phyloP scores from a whole-genome alignment of 2,113 vertebrate species.

The Ictidomys tridecemlineatus region DNA sequence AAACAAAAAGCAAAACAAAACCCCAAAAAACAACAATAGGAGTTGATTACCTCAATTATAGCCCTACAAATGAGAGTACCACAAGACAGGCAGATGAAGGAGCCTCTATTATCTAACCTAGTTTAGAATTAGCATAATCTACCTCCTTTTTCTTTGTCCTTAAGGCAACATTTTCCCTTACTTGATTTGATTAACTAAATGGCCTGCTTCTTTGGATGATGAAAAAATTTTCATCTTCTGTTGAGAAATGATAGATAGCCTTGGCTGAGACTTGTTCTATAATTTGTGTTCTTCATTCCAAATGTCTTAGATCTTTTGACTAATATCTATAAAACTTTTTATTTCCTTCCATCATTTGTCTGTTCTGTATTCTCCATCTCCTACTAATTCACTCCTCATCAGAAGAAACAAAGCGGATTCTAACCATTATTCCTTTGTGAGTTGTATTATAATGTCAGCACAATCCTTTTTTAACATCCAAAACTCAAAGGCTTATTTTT shows the following conservation, averaged over 20 bases:
- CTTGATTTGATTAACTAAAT: conserved; percentile 57
- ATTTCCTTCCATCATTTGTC: conserved; percentile 31
- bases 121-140: conserved; percentile 31
- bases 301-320: conserved; percentile 34
- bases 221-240: conserved; percentile 2
- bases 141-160: conserved; percentile 37
- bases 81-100: neutral
- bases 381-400: conserved; percentile 31
- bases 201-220: neutral
- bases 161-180: neutral
- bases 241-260: conserved; percentile 40
- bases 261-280: neutral
- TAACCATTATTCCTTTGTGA: conserved; percentile 24
- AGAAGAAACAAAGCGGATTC: conserved; percentile 13
- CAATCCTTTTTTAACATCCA: conserved; percentile 59
- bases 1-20: neutral
- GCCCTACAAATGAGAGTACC: neutral
- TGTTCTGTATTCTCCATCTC: conserved; percentile 25
- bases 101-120: neutral
- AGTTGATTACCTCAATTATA: neutral
- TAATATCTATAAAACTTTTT: neutral
- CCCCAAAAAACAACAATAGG: neutral
- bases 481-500: conserved; percentile 62
- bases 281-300: neutral
- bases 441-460: conserved; percentile 45